phyloP scores from a whole-genome alignment of 2,888 invertebrate species.

The Rotaria sp. region DNA sequence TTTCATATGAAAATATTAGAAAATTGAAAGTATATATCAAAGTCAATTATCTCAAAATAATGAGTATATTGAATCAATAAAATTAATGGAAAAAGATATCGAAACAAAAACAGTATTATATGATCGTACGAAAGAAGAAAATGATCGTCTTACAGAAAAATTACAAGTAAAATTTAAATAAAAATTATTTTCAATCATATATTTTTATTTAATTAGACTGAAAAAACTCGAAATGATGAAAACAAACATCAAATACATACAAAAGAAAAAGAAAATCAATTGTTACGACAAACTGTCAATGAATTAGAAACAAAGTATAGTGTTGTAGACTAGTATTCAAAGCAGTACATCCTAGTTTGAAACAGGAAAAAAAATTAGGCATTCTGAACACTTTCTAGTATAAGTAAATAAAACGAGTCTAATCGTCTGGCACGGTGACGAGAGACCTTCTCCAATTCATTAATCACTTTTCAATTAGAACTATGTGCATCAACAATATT shows the following conservation, averaged over 20 bases:
- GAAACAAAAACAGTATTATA: constrained; percentile 68
- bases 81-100: constrained; percentile 86
- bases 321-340: no score
- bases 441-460: no score
- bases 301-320: neutral
- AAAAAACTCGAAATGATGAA: constrained; percentile 17
- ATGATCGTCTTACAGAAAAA: constrained; percentile 93
- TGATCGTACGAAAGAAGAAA: constrained; percentile 90
- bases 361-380: no score
- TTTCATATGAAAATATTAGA: constrained; percentile 45
- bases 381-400: no score
- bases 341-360: no score
- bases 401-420: no score
- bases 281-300: neutral
- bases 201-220: neutral
- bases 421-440: no score
- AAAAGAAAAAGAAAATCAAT: constrained; percentile 43
- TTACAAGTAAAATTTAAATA: constrained; percentile 68
- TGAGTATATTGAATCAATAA: constrained; percentile 93
- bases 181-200: no score
- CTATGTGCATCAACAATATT: no score
- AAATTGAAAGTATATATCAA: constrained; percentile 77
- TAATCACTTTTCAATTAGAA: no score
- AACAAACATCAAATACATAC: neutral
- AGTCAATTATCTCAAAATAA: constrained; percentile 77